Evolutionary conservation across 2,113 vertebrate species (phyloP), one percentile per base, ranked within the genome.

Genomic region (Chlorocebus sabaeus): DNA sequence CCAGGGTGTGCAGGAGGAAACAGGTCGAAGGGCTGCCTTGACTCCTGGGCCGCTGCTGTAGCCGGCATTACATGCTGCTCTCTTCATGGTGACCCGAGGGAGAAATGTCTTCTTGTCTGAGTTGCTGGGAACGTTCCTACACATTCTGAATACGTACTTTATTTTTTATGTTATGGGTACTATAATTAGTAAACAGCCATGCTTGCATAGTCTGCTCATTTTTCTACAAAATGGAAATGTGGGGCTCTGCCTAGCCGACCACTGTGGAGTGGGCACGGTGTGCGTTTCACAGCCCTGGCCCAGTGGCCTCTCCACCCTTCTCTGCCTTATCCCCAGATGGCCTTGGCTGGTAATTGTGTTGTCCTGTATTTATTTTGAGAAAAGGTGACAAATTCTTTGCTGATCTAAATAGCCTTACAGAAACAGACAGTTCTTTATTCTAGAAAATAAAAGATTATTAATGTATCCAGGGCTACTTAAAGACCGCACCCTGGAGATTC

Each of bases 1-100:
- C 23, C n/a, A 35, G 68, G 38, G 2, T 7, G 12, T 2, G 9
- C 8, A 18, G 2, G 8, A 27, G 35, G 48, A 48, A 23, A 8
- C 0, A 1, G 9, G 2, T 1, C 0, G 20, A 16, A 32, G 43
- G 10, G 40, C 30, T 52, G 5, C 0, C 0, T 14, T 64, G 7
- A 20, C 9, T 22, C 30, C 18, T 6, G 8, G 55, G 48, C n/a
- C 32, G 9, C 52, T 30, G 14, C 35, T 12, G 83, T n/a, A 55
- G 30, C 43, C 2, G 8, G 52, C 20, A 6, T 17, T 27, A 5
- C 25, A 27, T 16, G 16, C 1, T 10, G 40, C 12, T 27, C 0
- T 22, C 25, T 38, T 43, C 4, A 5, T 17, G 35, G 48, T 30
- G 32, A 38, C 16, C 32, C 20, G 25, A 27, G 40, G 12, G 25